Evolutionary conservation across 2,113 vertebrate genomes (phyloP), one percentile per base, ranked within the genome.

Genomic region (Channa argus): DNA sequence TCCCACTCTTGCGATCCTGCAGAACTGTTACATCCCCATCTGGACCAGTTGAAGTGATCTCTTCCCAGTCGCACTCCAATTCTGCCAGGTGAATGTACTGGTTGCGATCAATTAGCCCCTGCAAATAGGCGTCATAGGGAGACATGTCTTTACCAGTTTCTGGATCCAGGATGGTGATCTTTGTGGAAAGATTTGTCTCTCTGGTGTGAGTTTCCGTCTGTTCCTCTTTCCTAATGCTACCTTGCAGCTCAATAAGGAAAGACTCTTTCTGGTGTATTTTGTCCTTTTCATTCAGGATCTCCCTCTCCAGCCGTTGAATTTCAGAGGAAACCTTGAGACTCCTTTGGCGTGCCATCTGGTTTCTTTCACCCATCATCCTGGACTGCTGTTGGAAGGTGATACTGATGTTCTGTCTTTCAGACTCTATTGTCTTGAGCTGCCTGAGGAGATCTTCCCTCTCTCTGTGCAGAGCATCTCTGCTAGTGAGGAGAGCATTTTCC

Each of bases 11-110:
- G 71, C 96, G 94, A 83, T 99, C 98, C 71, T 95, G 95, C 38
- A 99, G 93, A 68, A 97, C 78, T 0, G 95, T 95, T 49, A 91
- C 77, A 72, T 97, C 95, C 0, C 97, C 97, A 0, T 93, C 93
- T 24, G 95, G 94, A 2, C 96, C 95, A 1, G 86, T 86, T 11
- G 95, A 97, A 58, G 95, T 96, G 52, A 97, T 81, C 87, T 97
- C 95, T 88, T 99, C 98, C 96, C 98, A 99, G 89, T 98, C 97
- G 4, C 97, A 98, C 81, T 99, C 98, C 14, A 98, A 91, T 79
- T 97, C 95, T 24, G 97, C 95, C 71, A 99, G 90, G 38, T 97
- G 94, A 38, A 98, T 95, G 80, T 99, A 99, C 77, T 99, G 95
- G 41, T 89, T 84, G 6, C 96, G 92, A 74, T 97, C 96, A 39